phyloP scores from a whole-genome alignment of 2,888 invertebrate species.

The Caenorhabditis panamensis region DNA sequence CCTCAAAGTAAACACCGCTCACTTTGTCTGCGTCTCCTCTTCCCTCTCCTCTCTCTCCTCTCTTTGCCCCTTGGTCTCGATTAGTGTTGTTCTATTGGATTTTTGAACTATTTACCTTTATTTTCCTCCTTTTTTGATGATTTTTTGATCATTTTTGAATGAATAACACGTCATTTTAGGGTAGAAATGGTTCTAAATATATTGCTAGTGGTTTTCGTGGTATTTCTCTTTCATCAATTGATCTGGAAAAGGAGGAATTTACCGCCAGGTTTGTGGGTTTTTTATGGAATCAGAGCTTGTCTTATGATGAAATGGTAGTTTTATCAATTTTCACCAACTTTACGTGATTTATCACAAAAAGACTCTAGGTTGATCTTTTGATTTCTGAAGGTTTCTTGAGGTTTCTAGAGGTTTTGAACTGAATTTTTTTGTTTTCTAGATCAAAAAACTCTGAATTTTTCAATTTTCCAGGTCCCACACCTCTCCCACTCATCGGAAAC shows the following conservation, averaged over 20 bases:
- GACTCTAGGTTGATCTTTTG: too few relatives aligned
- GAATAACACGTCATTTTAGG: neutral
- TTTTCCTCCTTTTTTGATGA: neutral
- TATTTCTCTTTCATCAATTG: conserved; percentile 56
- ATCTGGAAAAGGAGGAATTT: conserved; percentile 63
- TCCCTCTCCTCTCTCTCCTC: conserved; percentile 6
- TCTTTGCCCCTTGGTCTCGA: neutral
- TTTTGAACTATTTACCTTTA: neutral
- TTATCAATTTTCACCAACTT: too few relatives aligned
- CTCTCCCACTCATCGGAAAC: conserved; percentile 61
- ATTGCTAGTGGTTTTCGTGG: conserved; percentile 33
- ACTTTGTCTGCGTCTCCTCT: neutral
- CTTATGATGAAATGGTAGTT: conserved; percentile 1
- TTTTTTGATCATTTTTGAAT: neutral
- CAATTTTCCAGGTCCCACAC: conserved; percentile 59
- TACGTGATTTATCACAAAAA: too few relatives aligned
- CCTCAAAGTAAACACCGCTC: neutral
- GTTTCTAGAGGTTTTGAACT: neutral
- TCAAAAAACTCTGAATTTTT: neutral
- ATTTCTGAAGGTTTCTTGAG: neutral
- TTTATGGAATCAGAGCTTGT: conserved; percentile 2
- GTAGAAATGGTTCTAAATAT: conserved; percentile 34
- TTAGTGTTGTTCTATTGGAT: neutral
- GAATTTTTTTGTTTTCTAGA: neutral
- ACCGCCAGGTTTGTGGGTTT: conserved; percentile 53